Percentiles rank a stretch among this genome's conserved stretches.
These are phyloP conservation scores for Tauraco hartlaubi DNA, from an alignment of 2,797 vertebrate genomes.

Conservation along the genomic window DNA sequence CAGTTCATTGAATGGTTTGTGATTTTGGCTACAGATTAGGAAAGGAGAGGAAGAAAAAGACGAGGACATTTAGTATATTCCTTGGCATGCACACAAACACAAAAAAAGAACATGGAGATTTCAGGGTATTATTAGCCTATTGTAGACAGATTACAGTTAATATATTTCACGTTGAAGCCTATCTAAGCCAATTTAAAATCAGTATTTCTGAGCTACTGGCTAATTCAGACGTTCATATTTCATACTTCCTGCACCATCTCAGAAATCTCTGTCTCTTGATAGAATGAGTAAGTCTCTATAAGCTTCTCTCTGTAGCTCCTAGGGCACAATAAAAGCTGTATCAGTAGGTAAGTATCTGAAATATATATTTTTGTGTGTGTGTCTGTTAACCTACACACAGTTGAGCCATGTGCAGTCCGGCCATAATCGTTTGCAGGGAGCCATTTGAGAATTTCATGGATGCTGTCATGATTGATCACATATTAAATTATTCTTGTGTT, in stretches of 20 bases:
- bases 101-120: background rate
- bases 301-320: background rate
- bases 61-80: background rate
- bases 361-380: background rate
- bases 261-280: background rate
- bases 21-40: background rate
- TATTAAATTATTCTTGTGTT: background rate
- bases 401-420: background rate
- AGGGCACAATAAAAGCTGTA: background rate
- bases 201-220: background rate
- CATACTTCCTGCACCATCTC: background rate
- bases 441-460: background rate
- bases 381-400: background rate
- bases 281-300: background rate
- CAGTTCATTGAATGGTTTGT: background rate
- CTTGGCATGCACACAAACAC: background rate
- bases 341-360: background rate
- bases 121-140: background rate
- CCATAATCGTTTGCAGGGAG: background rate
- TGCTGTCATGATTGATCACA: background rate
- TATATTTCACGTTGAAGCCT: background rate
- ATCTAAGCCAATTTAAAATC: conserved; percentile 22
- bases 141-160: background rate
- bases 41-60: background rate
- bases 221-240: background rate